phyloP scores from a whole-genome alignment of 1,140 invertebrate species.

The Drosophila kohkoa region DNA sequence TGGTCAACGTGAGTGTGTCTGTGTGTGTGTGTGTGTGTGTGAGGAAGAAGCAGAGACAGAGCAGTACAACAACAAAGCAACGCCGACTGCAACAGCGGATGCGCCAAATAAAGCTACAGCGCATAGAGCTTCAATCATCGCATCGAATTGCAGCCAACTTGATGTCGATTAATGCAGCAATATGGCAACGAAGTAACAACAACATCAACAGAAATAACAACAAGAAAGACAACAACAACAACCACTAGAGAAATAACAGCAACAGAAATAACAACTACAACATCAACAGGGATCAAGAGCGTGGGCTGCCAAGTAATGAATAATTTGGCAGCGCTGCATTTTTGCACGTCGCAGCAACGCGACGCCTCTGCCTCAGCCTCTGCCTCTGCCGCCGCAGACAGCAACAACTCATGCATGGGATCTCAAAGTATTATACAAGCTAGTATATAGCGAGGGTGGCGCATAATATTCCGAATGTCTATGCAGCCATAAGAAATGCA shows the following conservation, averaged over 20 bases:
- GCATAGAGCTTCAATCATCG: conserved; percentile 20
- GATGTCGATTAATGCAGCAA: conserved; percentile 62
- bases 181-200: conserved; percentile 11
- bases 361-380: conserved; percentile 23
- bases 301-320: conserved; percentile 54
- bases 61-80: conserved; percentile 34
- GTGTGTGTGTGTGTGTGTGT: not conserved
- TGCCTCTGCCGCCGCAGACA: not conserved
- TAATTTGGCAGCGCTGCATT: conserved; percentile 73
- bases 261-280: conserved; percentile 3
- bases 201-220: conserved; percentile 6
- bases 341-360: conserved; percentile 61
- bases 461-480: too few relatives aligned
- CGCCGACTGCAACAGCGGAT: conserved; percentile 33
- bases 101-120: conserved; percentile 46
- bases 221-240: conserved; percentile 5
- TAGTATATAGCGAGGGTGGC: conserved; percentile 22
- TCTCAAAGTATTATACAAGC: not conserved
- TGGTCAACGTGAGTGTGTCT: conserved; percentile 45
- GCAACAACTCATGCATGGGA: not conserved
- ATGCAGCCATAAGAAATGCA: too few relatives aligned
- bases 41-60: not conserved
- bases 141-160: conserved; percentile 41
- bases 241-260: not conserved
- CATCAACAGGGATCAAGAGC: not conserved